Percentiles rank a stretch among this genome's conserved stretches.
These are phyloP conservation scores for Luehdorfia chinensis DNA, from an alignment of 1,140 invertebrate genomes.

Conservation along the genomic window DNA sequence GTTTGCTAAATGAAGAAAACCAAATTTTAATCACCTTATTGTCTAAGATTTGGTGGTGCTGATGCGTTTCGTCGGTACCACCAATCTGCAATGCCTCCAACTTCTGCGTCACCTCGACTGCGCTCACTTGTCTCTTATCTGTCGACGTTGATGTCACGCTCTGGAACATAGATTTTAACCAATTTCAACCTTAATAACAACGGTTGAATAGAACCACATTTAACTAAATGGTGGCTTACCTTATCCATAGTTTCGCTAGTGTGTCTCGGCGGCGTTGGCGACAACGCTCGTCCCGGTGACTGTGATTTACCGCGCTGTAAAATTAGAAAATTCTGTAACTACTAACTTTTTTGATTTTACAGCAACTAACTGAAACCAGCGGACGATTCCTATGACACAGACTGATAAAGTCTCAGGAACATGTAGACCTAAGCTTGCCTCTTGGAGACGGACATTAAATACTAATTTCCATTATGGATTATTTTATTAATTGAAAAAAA, in stretches of 20 bases:
- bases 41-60: conserved; percentile 10
- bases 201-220: neutral
- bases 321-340: neutral
- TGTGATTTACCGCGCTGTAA: conserved; percentile 43
- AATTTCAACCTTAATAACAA: neutral
- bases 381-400: neutral
- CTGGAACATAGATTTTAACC: neutral
- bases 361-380: neutral
- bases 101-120: conserved; percentile 59
- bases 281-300: conserved; percentile 52
- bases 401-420: no score
- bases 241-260: conserved; percentile 2
- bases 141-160: conserved; percentile 9
- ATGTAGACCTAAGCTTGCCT: no score
- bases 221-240: neutral
- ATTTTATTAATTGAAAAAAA: no score
- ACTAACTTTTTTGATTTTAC: neutral
- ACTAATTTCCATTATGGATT: no score
- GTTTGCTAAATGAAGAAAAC: no score
- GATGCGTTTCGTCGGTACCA: conserved; percentile 19
- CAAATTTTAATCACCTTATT: conserved; percentile 33
- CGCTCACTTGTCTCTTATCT: conserved; percentile 46
- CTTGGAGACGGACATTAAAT: no score
- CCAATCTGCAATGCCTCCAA: conserved; percentile 53
- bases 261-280: conserved; percentile 36